Base-by-base conservation (phyloP, 2,888 invertebrate genomes). In the Thumatha senex region DNA sequence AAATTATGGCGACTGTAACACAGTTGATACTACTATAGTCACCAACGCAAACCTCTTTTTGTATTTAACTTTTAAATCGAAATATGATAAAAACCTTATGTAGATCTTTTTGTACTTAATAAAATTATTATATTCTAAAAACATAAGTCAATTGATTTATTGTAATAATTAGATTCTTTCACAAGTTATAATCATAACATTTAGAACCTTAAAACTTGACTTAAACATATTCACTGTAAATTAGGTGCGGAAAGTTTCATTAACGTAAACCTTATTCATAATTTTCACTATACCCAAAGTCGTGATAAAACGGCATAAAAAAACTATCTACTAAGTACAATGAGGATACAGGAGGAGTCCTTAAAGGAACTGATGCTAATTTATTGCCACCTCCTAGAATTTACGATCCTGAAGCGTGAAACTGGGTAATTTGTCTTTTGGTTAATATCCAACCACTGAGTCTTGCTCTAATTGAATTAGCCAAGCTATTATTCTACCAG, bases 381-480 rank as follows among this genome's bases (percentile, higher is more conserved):
- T 76, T 80, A 82, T 77, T 56, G 61, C 69, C 66, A 67, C 72
- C 70, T 72, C 68, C 75, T 75, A 74, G 75, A 82, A 84, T 84
- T 82, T 82, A 83, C 78, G 78, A 78, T 74, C 74, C 66, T 55
- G 69, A 74, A 82, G 86, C 89, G 84, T 86, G 87, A 80, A 84
- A 76, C 70, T 57, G 59, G 63, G 72, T 81, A 70, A 84, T 89
- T 87, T 84, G 78, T 89, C 88, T 88, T 84, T 68, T 69, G 69
- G 69, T 76, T 84, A 82, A 85, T 82, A 83, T 74, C 74, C 67
- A 10, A 67, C 73, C 70, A 69, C 69, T 75, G 72, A 71, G 77
- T 73, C 76, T 74, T 74, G 63, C 64, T 70, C 76, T 84, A 86
- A 87, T 87, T 84, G 75, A 86, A 87, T 86, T 84, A 84, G 78